Conservation (phyloP, 2,888 invertebrate species). For the Lepidocyrtoides sp. region DNA sequence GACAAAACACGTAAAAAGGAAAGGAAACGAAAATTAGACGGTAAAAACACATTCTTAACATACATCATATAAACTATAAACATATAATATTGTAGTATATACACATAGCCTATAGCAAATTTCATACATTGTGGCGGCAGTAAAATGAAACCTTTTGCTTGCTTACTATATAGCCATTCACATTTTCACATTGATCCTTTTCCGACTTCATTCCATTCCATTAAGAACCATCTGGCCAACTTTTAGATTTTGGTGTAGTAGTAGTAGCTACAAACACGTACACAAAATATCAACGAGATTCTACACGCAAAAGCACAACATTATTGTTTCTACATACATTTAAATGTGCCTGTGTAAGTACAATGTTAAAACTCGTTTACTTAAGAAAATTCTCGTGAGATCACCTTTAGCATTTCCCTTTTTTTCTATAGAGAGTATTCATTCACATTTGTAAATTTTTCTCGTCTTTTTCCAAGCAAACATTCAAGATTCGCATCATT, state of each 20-base stretch:
- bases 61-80: not conserved
- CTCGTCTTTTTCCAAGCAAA: constrained; percentile 6
- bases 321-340: constrained; percentile 1
- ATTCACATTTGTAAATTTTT: constrained; percentile 31
- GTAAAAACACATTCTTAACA: not conserved
- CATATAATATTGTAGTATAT: not conserved
- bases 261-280: not conserved
- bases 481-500: constrained; percentile 16
- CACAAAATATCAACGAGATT: not conserved
- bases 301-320: not conserved
- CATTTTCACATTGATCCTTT: constrained; percentile 68
- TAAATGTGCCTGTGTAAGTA: constrained; percentile 1
- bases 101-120: constrained; percentile 52
- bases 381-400: constrained; percentile 68
- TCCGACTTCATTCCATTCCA: constrained; percentile 45
- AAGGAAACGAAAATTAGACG: not conserved
- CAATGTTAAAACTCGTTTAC: constrained; percentile 63
- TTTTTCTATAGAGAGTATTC: not conserved
- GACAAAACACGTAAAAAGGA: constrained; percentile 1
- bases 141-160: constrained; percentile 32
- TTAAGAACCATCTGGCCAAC: constrained; percentile 54
- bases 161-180: constrained; percentile 39
- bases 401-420: constrained; percentile 63
- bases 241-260: not conserved
- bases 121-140: not conserved